phyloP scores from a whole-genome alignment of 2,797 vertebrate species.

The Acrossocheilus wenchowensis region DNA sequence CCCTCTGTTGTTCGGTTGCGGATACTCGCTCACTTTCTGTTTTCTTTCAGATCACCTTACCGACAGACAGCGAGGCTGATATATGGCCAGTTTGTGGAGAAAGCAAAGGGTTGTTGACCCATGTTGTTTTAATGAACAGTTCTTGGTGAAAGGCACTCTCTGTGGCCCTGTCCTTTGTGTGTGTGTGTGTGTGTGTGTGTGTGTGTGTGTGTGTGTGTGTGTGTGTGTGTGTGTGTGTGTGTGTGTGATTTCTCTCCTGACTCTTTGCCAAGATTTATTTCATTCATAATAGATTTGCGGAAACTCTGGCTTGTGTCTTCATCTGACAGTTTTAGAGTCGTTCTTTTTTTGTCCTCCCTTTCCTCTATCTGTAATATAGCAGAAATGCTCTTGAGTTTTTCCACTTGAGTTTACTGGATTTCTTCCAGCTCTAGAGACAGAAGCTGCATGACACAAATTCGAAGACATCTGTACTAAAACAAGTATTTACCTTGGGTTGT shows the following conservation, averaged over 20 bases:
- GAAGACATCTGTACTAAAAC: neutral
- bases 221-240: conserved; percentile 17
- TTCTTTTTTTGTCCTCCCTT: conserved; percentile 16
- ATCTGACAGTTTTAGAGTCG: conserved; percentile 74
- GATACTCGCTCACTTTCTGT: conserved; percentile 44
- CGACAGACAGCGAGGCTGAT: conserved; percentile 75
- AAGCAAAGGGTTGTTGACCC: conserved; percentile 72
- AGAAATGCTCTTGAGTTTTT: conserved; percentile 46
- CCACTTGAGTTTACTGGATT: conserved; percentile 23
- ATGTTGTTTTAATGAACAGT: conserved; percentile 75
- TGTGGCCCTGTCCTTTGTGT: conserved; percentile 32
- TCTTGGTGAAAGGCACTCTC: conserved; percentile 62
- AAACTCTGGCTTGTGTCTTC: conserved; percentile 80
- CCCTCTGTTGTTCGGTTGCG: conserved; percentile 55
- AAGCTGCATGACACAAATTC: neutral
- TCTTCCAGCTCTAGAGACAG: conserved; percentile 2
- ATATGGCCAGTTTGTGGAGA: conserved; percentile 77
- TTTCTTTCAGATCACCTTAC: conserved; percentile 80
- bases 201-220: conserved; percentile 9
- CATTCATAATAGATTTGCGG: conserved; percentile 81
- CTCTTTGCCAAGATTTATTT: conserved; percentile 76
- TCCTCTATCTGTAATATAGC: conserved; percentile 48
- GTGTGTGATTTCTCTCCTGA: conserved; percentile 60
- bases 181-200: conserved; percentile 25
- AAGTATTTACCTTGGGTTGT: neutral